Evolutionary conservation across 2,888 invertebrate genomes (phyloP).

Genomic region (Baronia brevicornis): DNA sequence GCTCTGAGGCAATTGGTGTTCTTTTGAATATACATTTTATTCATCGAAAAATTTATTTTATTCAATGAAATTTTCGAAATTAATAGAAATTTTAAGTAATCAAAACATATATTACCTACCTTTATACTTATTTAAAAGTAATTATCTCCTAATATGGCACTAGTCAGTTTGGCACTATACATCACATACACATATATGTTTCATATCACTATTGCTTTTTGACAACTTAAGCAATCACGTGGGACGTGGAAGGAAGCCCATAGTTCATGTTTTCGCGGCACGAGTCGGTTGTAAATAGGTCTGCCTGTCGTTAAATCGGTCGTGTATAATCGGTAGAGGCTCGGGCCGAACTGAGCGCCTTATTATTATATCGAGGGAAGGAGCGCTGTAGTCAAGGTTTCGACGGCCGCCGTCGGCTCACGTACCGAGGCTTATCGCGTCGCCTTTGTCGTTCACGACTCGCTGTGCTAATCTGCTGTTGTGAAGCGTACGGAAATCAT

Average conservation of each 20-base stretch:
- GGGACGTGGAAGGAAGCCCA: too few relatives aligned
- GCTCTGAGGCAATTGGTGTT: too few relatives aligned
- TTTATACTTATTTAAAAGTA: conserved; percentile 41
- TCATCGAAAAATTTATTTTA: too few relatives aligned
- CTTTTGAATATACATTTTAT: too few relatives aligned
- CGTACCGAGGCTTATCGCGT: conserved; percentile 60
- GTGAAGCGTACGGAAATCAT: conserved; percentile 28
- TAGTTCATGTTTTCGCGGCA: too few relatives aligned
- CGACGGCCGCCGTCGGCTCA: conserved; percentile 50
- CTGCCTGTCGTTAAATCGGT: conserved; percentile 36
- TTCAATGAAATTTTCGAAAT: too few relatives aligned
- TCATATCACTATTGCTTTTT: conserved; percentile 30
- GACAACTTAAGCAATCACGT: conserved; percentile 14
- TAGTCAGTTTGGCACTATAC: conserved; percentile 59
- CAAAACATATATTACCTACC: conserved; percentile 35
- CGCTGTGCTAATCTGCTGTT: conserved; percentile 26
- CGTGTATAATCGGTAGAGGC: conserved; percentile 67
- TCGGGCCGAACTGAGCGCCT: conserved; percentile 65
- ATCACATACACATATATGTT: conserved; percentile 56
- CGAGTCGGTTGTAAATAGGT: too few relatives aligned
- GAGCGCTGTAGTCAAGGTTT: conserved; percentile 67
- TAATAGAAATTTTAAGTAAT: too few relatives aligned
- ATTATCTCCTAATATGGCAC: conserved; percentile 56
- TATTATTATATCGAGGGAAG: conserved; percentile 67
- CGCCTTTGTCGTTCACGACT: conserved; percentile 51